phyloP scores from a whole-genome alignment of 2,797 vertebrate genomes.

The Neomorphus geoffroyi region DNA sequence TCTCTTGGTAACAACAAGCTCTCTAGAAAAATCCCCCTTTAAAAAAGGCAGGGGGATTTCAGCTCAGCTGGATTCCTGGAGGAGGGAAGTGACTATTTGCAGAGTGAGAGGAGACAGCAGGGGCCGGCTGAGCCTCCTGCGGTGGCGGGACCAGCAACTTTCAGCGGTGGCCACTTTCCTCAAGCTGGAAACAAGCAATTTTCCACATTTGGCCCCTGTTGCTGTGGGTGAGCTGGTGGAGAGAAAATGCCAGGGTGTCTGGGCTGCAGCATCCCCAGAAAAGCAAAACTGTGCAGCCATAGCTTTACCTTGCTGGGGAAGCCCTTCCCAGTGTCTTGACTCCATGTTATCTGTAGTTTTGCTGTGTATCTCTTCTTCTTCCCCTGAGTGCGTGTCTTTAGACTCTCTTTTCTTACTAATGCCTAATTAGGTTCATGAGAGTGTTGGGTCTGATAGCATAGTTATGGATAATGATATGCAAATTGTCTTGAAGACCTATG shows the following conservation, averaged over 20 bases:
- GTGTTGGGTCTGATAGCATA: conserved; percentile 11
- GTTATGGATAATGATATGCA: conserved; percentile 26
- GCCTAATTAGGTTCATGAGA: conserved; percentile 32
- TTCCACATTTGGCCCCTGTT: neutral
- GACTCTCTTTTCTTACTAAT: neutral
- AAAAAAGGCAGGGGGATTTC: neutral
- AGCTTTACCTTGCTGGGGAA: neutral
- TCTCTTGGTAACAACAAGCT: neutral
- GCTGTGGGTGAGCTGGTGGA: neutral
- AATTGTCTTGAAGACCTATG: conserved; percentile 35
- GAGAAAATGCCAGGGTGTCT: neutral
- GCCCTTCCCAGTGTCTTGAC: neutral
- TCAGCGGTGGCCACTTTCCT: fast-evolving
- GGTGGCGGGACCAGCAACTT: fast-evolving
- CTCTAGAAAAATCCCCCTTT: neutral
- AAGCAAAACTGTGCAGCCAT: neutral
- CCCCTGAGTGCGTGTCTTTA: neutral
- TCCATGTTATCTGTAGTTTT: neutral
- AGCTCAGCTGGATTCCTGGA: fast-evolving
- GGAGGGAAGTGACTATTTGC: neutral
- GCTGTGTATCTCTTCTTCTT: neutral
- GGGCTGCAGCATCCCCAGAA: neutral
- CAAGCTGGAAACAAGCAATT: neutral
- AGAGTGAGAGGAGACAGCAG: neutral
- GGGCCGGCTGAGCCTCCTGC: neutral